Evolutionary conservation across 2,888 invertebrate genomes (phyloP), one percentile per base, ranked within the genome.

Genomic region (Scaptomyza caliginosa): DNA sequence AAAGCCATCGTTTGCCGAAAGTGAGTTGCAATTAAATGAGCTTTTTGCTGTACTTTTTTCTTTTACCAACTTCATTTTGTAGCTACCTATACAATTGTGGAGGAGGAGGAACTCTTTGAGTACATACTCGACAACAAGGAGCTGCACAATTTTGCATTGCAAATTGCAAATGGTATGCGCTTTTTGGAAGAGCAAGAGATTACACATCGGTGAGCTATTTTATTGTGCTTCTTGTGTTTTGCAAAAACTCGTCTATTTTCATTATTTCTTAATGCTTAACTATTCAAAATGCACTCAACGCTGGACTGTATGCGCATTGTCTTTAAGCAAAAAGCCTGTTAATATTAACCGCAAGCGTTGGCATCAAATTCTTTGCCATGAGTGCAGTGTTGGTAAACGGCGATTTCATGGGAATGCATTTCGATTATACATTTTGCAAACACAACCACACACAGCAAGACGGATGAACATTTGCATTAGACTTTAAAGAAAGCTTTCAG

Each of bases 151-250:
- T 97, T 96, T 85, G 96, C 96, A 0, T 85, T 95, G 11, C 96
- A 97, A 91, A 95, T 97, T 21, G 96, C 96, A 0, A 92, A 93
- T 59, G 97, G 97, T 6, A 97, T 97, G 97, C 93, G 93, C 16
- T 94, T 95, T 89, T 91, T 96, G 42, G 96, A 96, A 86, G 92
- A 92, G 26, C 93, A 94, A 63, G 93, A 93, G 7, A 94, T 96
- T 23, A 94, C 95, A 0, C 96, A 96, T 87, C 93, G 95, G 95
- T 95, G 79, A 84, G 62, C 1, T 0, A 2, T 11, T 17, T 24
- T 1, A 28, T 10, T 13, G 5, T 11, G 4, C 28, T 28, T 0
- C 6, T 24, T 24, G 24, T 24, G 7, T 24, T 3, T 3, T 11
- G 11, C 28, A 28, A 28, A 28, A 28, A 7, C n/a, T n/a, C n/a